These are phyloP conservation scores for Xerus inauris DNA, from an alignment of 2,113 vertebrate genomes.

Conservation along the genomic window DNA sequence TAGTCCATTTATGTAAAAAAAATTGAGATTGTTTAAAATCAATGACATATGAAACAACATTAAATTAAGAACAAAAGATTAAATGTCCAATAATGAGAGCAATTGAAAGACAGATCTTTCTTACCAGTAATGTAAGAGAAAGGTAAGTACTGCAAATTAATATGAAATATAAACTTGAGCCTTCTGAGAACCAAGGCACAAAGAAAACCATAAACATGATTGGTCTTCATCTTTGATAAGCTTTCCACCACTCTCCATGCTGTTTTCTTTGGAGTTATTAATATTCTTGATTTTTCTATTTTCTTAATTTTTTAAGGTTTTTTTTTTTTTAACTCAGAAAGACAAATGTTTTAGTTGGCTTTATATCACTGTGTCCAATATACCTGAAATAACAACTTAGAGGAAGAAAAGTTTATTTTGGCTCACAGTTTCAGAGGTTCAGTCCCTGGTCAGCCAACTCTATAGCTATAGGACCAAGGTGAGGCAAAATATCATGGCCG, in stretches of 20 bases:
- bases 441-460: too few relatives aligned
- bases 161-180: slow-evolving; percentile 14
- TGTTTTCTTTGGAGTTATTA: slow-evolving; percentile 30
- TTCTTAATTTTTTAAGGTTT: too few relatives aligned
- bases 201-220: background rate
- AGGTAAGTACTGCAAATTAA: background rate
- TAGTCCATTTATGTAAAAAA: slow-evolving; percentile 15
- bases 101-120: background rate
- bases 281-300: slow-evolving; percentile 25
- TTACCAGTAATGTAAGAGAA: background rate
- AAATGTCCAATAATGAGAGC: background rate
- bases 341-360: too few relatives aligned
- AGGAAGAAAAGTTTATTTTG: too few relatives aligned
- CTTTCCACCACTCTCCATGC: background rate
- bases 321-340: background rate
- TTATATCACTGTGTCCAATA: too few relatives aligned
- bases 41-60: slow-evolving; percentile 48
- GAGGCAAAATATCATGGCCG: too few relatives aligned
- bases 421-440: too few relatives aligned
- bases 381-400: too few relatives aligned
- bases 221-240: background rate
- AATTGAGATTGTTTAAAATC: slow-evolving; percentile 47
- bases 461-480: too few relatives aligned
- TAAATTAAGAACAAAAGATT: slow-evolving; percentile 35
- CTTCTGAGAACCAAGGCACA: background rate